phyloP scores from a whole-genome alignment of 1,140 invertebrate genomes.

The Drosophila repleta region DNA sequence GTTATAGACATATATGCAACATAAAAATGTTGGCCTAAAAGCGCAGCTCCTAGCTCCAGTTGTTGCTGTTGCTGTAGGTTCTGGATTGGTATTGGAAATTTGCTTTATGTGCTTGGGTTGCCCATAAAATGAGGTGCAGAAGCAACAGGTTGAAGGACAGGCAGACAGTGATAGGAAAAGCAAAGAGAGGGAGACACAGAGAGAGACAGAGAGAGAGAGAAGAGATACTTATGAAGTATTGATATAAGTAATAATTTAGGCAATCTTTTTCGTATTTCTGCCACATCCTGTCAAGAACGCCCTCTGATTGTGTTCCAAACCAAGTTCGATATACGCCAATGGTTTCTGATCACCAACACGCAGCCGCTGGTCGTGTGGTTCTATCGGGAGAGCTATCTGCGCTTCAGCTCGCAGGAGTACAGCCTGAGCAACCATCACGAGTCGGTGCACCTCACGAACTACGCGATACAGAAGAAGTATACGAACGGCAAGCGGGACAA shows the following conservation, averaged over 20 bases:
- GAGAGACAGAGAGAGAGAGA: background rate
- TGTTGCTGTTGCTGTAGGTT: conserved; percentile 14
- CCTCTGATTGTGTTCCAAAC: conserved; percentile 94
- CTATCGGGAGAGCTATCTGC: conserved; percentile 90
- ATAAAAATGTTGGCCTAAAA: conserved; percentile 59
- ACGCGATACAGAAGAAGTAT: conserved; percentile 96
- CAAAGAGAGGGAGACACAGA: background rate
- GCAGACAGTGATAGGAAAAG: too few species aligned
- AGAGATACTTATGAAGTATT: too few species aligned
- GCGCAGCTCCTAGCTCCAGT: conserved; percentile 26
- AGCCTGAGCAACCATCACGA: conserved; percentile 95
- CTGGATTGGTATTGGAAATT: conserved; percentile 38
- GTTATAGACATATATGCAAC: conserved; percentile 34
- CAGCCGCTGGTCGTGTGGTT: conserved; percentile 95
- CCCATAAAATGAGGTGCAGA: background rate
- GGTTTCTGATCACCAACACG: conserved; percentile 90
- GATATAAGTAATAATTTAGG: too few species aligned
- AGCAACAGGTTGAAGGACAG: conserved; percentile 41
- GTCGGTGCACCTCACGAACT: conserved; percentile 96
- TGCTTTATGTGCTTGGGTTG: conserved; percentile 28
- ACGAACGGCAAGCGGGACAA: conserved; percentile 91
- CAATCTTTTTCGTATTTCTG: too few species aligned
- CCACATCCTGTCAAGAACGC: conserved; percentile 86
- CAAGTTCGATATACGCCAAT: conserved; percentile 97
- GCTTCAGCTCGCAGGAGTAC: conserved; percentile 97